Evolutionary conservation across 2,888 invertebrate genomes (phyloP), one percentile per base, ranked within the genome.

Genomic region (Drosophila tanythrix): DNA sequence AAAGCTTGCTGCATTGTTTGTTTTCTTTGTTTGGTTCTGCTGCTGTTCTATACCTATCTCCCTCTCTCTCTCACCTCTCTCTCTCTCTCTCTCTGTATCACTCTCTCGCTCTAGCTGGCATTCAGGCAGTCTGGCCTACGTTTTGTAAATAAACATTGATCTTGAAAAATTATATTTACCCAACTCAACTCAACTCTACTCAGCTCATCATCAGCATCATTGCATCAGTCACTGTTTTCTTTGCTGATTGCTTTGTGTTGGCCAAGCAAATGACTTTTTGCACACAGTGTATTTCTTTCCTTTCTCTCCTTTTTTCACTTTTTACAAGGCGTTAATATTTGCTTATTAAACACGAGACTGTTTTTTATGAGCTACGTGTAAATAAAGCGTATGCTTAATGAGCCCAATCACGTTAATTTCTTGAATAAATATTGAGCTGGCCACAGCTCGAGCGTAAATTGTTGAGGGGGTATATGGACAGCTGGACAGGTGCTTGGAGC

Each of bases 161-260:
- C 88, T 90, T 88, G 90, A 90, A 89, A 88, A 88, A 88, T 84
- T 84, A 88, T 90, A 86, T 86, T 86, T 86, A 90, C 85, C 38
- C 85, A 86, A 83, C 78, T 81, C 46, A 15, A 46, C 7, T 3
- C 46, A 8, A 21, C 21, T 21, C 21, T 81, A 83, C 90, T 52
- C 85, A 88, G 79, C 74, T 78, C 85, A 90, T 90, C 90, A 74
- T 75, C 90, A 79, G 86, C 88, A 79, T 84, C 89, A 79, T 87
- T 82, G 66, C 74, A 59, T 59, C 63, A 63, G 68, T 56, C 59
- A 74, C 73, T 86, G 86, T 86, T 86, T 86, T 86, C 89, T 76
- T 86, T 83, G 90, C 86, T 86, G 86, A 86, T 86, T 86, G 85
- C 87, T 83, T 86, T 83, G 76, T 79, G 66, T 71, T 81, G 63